A percentile compares a stretch with the other conserved stretches of the same genome.
phyloP scores from a whole-genome alignment of 2,888 invertebrate species.

The Coremacera marginata region DNA sequence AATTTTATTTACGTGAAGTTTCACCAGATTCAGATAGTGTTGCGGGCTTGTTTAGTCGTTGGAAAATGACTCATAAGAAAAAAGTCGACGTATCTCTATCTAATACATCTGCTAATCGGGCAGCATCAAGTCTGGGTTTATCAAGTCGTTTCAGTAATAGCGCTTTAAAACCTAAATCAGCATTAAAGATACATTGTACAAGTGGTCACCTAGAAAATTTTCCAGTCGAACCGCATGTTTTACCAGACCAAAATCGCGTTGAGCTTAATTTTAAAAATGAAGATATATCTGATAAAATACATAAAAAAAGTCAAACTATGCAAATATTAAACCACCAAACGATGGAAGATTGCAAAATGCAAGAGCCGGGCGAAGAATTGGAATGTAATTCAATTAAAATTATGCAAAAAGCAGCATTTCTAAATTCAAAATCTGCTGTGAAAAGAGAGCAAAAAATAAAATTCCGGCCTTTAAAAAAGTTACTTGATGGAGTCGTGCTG shows the following conservation, averaged over 20 bases:
- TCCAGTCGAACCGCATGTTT: constrained; percentile 26
- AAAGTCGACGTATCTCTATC: constrained; percentile 24
- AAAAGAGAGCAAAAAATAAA: constrained; percentile 37
- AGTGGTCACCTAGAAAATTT: not conserved
- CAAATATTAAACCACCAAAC: not conserved
- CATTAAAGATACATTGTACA: not conserved
- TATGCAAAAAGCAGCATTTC: constrained; percentile 8
- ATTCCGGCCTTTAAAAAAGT: constrained; percentile 72
- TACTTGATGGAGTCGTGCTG: constrained; percentile 78
- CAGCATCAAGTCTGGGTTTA: constrained; percentile 57
- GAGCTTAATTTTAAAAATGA: constrained; percentile 71
- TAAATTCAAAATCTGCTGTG: constrained; percentile 17
- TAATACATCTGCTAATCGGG: constrained; percentile 71
- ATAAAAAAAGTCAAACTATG: constrained; percentile 41
- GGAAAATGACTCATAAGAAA: constrained; percentile 56
- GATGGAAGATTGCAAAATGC: not conserved
- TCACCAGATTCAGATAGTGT: constrained; percentile 72
- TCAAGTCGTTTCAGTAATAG: constrained; percentile 43
- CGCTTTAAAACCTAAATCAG: not conserved
- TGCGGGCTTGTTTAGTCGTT: constrained; percentile 60
- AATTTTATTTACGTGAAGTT: constrained; percentile 71
- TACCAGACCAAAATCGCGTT: constrained; percentile 66
- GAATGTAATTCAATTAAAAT: not conserved
- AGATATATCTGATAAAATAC: constrained; percentile 63
- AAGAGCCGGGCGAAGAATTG: not conserved